Percentiles rank a stretch among this genome's conserved stretches.
phyloP scores from a whole-genome alignment of 1,140 invertebrate species.

The Delia radicum region DNA sequence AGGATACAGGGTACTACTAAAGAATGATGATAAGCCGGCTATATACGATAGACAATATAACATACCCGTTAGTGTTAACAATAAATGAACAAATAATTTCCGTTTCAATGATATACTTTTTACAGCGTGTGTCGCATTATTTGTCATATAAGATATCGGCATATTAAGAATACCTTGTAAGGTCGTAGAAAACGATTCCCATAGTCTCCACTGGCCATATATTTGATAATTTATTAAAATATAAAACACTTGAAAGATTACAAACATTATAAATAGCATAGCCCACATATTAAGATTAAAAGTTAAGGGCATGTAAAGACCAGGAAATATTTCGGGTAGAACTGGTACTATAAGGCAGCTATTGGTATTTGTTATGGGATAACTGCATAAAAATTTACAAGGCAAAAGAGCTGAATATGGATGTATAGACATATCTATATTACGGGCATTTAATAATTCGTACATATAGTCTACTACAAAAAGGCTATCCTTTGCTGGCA shows the following conservation, averaged over 20 bases:
- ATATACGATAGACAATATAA: not conserved
- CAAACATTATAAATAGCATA: not conserved
- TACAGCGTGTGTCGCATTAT: not conserved
- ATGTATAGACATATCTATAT: not conserved
- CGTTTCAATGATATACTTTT: not conserved
- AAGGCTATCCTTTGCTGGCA: not conserved
- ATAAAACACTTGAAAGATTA: not conserved
- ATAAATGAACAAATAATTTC: not conserved
- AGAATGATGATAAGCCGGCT: not conserved
- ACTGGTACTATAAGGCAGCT: not conserved
- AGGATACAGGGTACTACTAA: not conserved
- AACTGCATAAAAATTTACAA: not conserved
- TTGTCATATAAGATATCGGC: not conserved
- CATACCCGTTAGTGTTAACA: not conserved
- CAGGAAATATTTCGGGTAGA: not conserved
- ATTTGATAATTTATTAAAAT: not conserved
- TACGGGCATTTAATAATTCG: not conserved
- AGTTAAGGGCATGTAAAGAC: not conserved
- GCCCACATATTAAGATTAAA: not conserved
- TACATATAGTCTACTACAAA: not conserved
- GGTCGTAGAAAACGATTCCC: not conserved
- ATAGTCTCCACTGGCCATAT: not conserved
- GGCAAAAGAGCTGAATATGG: not conserved
- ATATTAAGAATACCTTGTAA: not conserved
- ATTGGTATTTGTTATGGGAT: conserved; percentile 9